Conservation (phyloP, 2,113 vertebrate genomes). For the Neogobius melanostomus region DNA sequence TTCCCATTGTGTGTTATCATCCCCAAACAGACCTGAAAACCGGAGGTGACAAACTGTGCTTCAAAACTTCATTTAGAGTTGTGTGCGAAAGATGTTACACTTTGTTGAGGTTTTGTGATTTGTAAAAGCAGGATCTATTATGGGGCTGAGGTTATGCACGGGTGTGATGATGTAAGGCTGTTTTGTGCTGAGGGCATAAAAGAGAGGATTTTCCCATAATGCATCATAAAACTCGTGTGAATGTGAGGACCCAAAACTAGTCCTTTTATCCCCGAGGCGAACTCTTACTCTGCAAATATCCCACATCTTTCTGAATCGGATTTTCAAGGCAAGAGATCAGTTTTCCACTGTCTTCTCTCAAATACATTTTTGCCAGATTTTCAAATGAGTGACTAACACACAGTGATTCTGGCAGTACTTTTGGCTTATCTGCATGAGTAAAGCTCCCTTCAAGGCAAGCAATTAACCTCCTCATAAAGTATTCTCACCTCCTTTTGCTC, state of each 20-base stretch:
- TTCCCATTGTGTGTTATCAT: too few species aligned
- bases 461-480: slow-evolving; percentile 50
- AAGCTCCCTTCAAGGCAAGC: slow-evolving; percentile 42
- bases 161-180: slow-evolving; percentile 28
- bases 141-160: slow-evolving; percentile 6
- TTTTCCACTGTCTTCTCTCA: slow-evolving; percentile 9
- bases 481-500: slow-evolving; percentile 16
- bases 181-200: slow-evolving; percentile 3
- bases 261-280: slow-evolving; percentile 15
- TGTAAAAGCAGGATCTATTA: slow-evolving; percentile 12
- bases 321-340: background rate
- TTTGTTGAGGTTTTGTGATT: background rate
- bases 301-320: background rate
- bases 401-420: slow-evolving; percentile 28
- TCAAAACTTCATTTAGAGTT: background rate
- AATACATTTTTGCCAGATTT: slow-evolving; percentile 21
- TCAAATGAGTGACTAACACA: slow-evolving; percentile 18
- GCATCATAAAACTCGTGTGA: slow-evolving; percentile 33
- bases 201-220: slow-evolving; percentile 38
- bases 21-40: background rate
- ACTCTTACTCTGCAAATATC: background rate
- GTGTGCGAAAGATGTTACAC: background rate
- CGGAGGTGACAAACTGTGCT: background rate
- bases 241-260: slow-evolving; percentile 20
- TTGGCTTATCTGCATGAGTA: slow-evolving; percentile 32